Percentiles rank a stretch among this genome's conserved stretches.
phyloP scores from a whole-genome alignment of 2,113 vertebrate genomes.

The Aphelocoma coerulescens region DNA sequence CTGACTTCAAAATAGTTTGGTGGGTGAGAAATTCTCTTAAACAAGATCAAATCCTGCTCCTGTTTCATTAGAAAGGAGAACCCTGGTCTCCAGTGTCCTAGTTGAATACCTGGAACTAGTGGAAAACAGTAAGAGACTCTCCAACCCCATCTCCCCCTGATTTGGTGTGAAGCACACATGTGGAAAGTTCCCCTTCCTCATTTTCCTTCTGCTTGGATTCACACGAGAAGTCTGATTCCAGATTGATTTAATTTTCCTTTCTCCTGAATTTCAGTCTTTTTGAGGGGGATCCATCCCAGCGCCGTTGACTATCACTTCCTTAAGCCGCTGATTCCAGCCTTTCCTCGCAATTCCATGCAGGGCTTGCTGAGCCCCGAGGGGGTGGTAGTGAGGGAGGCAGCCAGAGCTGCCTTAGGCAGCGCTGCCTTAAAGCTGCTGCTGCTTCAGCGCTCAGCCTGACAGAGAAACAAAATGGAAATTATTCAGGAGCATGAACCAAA shows the following conservation, averaged over 20 bases:
- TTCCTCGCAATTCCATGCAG: rapidly evolving
- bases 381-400: neutral
- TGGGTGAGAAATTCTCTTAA: neutral
- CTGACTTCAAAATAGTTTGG: neutral
- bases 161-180: neutral
- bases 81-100: neutral
- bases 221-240: neutral
- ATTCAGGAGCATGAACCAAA: neutral
- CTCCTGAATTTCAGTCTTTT: neutral
- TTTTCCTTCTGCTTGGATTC: neutral
- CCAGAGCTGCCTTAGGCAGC: neutral
- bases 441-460: neutral
- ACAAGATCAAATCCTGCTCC: neutral
- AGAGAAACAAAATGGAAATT: neutral
- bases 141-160: rapidly evolving
- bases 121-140: neutral
- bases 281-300: neutral
- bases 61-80: neutral
- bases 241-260: neutral
- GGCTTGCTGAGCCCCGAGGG: neutral
- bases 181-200: neutral
- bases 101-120: neutral
- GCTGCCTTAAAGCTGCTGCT: neutral
- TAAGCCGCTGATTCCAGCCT: rapidly evolving
- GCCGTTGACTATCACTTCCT: neutral